Evolutionary conservation across 2,888 invertebrate genomes (phyloP).

Genomic region (Malthinus flaveolus): DNA sequence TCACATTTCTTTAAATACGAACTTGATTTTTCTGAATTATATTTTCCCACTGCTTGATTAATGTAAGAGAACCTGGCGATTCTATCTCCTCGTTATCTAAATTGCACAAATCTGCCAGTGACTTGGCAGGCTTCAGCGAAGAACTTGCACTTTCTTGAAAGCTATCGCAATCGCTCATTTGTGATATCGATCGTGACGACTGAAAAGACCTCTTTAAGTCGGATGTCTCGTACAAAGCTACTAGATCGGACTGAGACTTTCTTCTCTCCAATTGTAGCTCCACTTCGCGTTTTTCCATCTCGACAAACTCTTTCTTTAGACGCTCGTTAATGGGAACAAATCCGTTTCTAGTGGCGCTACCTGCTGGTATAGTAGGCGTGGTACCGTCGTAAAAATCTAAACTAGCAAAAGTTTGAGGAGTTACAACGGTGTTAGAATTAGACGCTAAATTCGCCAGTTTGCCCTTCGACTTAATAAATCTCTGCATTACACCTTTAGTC

Average conservation of each 20-base stretch:
- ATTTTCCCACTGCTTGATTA: conserved; percentile 83
- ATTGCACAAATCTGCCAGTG: conserved; percentile 70
- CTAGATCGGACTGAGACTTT: conserved; percentile 64
- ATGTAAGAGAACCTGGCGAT: conserved; percentile 68
- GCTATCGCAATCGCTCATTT: conserved; percentile 19
- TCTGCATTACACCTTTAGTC: conserved; percentile 79
- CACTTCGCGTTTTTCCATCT: conserved; percentile 69
- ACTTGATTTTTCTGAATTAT: conserved; percentile 67
- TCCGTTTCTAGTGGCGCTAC: conserved; percentile 72
- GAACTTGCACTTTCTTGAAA: conserved; percentile 30
- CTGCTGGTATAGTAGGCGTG: conserved; percentile 48
- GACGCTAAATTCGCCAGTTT: conserved; percentile 58
- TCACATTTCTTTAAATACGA: conserved; percentile 33
- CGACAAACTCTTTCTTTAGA: conserved; percentile 83
- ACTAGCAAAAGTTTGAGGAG: conserved; percentile 27
- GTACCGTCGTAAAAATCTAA: conserved; percentile 31
- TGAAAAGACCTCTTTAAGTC: conserved; percentile 40
- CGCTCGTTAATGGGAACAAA: conserved; percentile 86
- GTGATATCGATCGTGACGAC: conserved; percentile 25
- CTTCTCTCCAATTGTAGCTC: conserved; percentile 66
- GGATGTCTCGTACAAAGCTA: conserved; percentile 37
- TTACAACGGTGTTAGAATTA: conserved; percentile 38
- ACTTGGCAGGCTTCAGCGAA: conserved; percentile 66
- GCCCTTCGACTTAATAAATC: conserved; percentile 80
- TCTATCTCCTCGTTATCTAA: conserved; percentile 61